Evolutionary conservation across 2,888 invertebrate species (phyloP).

Genomic region (Meliscaeva auricollis): DNA sequence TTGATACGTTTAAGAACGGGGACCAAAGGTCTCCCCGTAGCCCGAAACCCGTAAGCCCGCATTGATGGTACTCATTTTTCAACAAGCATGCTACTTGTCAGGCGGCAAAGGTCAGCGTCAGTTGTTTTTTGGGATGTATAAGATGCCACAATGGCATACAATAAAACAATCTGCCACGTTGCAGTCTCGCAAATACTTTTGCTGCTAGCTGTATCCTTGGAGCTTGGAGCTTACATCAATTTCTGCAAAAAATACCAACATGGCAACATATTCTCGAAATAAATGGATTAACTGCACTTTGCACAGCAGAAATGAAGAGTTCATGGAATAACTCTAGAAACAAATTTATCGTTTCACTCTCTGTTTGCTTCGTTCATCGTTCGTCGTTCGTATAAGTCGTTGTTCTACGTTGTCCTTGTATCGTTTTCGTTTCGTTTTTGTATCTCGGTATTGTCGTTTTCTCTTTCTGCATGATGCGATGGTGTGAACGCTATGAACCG

Average conservation of each 20-base stretch:
- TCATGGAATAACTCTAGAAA: constrained; percentile 60
- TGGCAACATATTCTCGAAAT: constrained; percentile 58
- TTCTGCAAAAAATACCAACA: constrained; percentile 41
- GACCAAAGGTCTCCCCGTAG: constrained; percentile 19
- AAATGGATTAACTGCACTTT: constrained; percentile 65
- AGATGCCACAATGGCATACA: constrained; percentile 57
- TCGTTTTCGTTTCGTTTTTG: constrained; percentile 18
- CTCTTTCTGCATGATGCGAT: constrained; percentile 9
- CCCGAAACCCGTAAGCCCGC: constrained; percentile 42
- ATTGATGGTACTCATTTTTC: constrained; percentile 70
- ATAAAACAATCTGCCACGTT: constrained; percentile 68
- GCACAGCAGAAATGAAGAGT: constrained; percentile 46
- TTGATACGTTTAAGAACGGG: constrained; percentile 16
- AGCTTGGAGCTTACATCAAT: constrained; percentile 43
- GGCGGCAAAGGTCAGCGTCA: constrained; percentile 63
- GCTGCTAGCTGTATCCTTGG: constrained; percentile 8
- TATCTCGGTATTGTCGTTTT: constrained; percentile 22
- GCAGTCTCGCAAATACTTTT: constrained; percentile 44
- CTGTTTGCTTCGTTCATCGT: constrained; percentile 29
- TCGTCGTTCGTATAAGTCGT: no score
- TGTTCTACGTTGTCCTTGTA: no score
- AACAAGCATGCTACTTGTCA: constrained; percentile 58
- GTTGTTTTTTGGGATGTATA: constrained; percentile 50
- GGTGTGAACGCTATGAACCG: constrained; percentile 54
- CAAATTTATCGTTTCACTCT: constrained; percentile 68